Conservation (phyloP, 2,113 vertebrate genomes). For the Mola mola region DNA sequence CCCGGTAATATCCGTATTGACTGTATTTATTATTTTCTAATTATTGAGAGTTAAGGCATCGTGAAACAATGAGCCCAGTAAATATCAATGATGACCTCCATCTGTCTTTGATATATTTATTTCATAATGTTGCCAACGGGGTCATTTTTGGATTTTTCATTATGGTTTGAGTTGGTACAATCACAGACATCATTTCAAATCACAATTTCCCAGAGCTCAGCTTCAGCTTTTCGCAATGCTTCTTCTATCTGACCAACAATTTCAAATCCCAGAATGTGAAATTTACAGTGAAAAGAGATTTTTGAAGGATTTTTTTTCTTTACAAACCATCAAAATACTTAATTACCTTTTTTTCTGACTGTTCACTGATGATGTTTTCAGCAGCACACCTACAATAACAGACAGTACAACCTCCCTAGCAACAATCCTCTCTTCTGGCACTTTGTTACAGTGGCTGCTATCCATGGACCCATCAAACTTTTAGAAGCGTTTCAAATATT, state of each 20-base stretch:
- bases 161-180: too few species aligned
- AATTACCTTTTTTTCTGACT: not conserved
- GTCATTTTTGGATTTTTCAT: too few species aligned
- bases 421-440: slow-evolving; percentile 35
- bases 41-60: too few species aligned
- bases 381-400: not conserved
- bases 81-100: too few species aligned
- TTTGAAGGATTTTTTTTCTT: too few species aligned
- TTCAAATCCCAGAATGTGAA: not conserved
- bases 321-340: not conserved
- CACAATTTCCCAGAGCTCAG: too few species aligned
- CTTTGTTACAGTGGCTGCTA: slow-evolving; percentile 32
- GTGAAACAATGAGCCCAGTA: too few species aligned
- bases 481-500: slow-evolving; percentile 79
- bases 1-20: not conserved
- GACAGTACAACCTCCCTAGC: slow-evolving; percentile 14
- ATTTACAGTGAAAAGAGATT: not conserved
- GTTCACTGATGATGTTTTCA: not conserved
- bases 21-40: not conserved
- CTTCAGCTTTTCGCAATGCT: not conserved
- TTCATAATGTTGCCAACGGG: too few species aligned
- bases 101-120: too few species aligned
- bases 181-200: too few species aligned
- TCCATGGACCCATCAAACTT: slow-evolving; percentile 70
- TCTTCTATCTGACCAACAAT: not conserved